Percentiles rank a stretch among this genome's conserved stretches.
Evolutionary conservation across 2,113 vertebrate species (phyloP).

Genomic region (Thinocorus orbignyianus): DNA sequence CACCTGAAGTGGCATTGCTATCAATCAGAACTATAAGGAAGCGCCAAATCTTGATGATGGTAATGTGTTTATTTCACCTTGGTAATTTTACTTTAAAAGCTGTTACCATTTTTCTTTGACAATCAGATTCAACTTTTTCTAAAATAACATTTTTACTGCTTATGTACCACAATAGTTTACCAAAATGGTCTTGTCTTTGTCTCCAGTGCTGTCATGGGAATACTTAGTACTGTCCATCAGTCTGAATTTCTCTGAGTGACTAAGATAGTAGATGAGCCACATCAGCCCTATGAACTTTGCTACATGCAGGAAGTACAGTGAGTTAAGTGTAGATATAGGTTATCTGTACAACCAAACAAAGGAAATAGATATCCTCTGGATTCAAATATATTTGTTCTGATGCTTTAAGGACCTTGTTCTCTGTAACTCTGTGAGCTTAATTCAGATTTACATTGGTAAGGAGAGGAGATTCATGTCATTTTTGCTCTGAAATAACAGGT

Average conservation of each 20-base stretch:
- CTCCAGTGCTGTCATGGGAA: background rate
- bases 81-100: background rate
- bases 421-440: background rate
- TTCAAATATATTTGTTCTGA: background rate
- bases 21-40: background rate
- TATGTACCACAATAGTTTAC: background rate
- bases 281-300: background rate
- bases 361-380: background rate
- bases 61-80: background rate
- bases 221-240: background rate
- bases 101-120: background rate
- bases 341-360: background rate
- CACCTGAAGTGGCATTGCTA: background rate
- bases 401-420: background rate
- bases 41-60: background rate
- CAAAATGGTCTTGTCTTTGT: background rate
- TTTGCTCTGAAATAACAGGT: background rate
- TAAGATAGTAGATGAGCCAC: background rate
- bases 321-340: background rate
- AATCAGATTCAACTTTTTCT: background rate
- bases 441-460: background rate
- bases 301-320: background rate
- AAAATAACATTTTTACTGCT: background rate
- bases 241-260: background rate
- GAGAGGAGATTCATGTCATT: background rate